Conservation (phyloP, 2,113 vertebrate species). For the Oxyruncus cristatus region DNA sequence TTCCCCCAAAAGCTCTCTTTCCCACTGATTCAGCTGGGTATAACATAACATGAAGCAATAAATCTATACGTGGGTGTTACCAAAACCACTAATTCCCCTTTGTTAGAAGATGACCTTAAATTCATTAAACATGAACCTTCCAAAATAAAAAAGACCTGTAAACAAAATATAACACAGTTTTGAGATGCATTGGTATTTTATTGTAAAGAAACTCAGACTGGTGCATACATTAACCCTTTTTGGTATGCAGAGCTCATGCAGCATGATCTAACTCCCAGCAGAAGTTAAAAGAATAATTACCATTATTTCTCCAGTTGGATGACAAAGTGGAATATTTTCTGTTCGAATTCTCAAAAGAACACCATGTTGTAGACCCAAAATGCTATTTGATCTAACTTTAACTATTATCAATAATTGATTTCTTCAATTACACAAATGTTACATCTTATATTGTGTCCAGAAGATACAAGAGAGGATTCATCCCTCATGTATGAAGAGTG, state of each 20-base stretch:
- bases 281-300: constrained; percentile 70
- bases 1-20: constrained; percentile 40
- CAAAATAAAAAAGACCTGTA: neutral
- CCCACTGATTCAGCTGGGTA: constrained; percentile 5
- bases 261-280: constrained; percentile 43
- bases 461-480: neutral
- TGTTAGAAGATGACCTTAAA: constrained; percentile 10
- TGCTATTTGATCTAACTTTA: constrained; percentile 53
- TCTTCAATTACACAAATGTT: constrained; percentile 29
- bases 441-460: neutral
- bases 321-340: constrained; percentile 63
- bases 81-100: neutral
- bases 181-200: neutral
- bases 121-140: neutral
- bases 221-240: constrained; percentile 9
- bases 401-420: constrained; percentile 53
- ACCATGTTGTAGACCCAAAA: constrained; percentile 36
- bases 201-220: neutral
- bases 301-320: constrained; percentile 40
- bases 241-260: constrained; percentile 47
- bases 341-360: constrained; percentile 61
- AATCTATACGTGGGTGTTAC: neutral
- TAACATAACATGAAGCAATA: constrained; percentile 19
- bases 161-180: neutral
- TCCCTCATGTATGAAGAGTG: neutral